phyloP scores from a whole-genome alignment of 2,797 vertebrate species.

The Esox lucius region DNA sequence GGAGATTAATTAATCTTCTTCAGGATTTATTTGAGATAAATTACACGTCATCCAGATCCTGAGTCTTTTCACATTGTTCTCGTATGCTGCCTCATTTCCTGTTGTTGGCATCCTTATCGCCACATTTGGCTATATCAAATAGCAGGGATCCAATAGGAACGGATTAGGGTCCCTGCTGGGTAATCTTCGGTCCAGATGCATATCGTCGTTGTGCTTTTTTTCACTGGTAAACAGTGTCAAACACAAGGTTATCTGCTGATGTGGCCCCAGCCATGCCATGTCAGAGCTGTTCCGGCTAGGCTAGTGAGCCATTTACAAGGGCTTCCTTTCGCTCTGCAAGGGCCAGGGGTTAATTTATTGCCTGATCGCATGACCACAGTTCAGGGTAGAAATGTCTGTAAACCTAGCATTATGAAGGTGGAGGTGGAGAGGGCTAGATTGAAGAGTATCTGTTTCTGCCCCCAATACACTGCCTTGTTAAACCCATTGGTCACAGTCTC shows the following conservation, averaged over 20 bases:
- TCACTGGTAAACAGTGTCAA: slow-evolving; percentile 49
- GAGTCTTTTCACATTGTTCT: slow-evolving; percentile 20
- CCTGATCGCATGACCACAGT: slow-evolving; percentile 67
- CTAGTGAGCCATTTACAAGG: slow-evolving; percentile 59
- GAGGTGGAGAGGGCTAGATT: slow-evolving; percentile 31
- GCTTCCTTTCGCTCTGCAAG: slow-evolving; percentile 53
- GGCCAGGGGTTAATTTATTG: slow-evolving; percentile 69
- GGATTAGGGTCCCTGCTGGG: slow-evolving; percentile 27
- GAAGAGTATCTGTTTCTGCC: slow-evolving; percentile 46
- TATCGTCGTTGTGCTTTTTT: slow-evolving; percentile 27
- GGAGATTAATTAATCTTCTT: slow-evolving; percentile 11
- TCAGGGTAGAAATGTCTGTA: slow-evolving; percentile 64
- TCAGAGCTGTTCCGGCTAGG: slow-evolving; percentile 52
- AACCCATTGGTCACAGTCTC: slow-evolving; percentile 63
- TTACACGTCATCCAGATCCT: slow-evolving; percentile 14
- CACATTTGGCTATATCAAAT: slow-evolving; percentile 22
- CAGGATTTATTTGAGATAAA: slow-evolving; percentile 26
- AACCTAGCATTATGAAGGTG: slow-evolving; percentile 61
- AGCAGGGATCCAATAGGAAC: slow-evolving; percentile 22
- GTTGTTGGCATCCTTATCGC: slow-evolving; percentile 31
- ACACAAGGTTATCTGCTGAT: slow-evolving; percentile 69
- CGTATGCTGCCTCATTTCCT: slow-evolving; percentile 38
- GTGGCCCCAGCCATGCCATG: slow-evolving; percentile 56
- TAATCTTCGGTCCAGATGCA: slow-evolving; percentile 35
- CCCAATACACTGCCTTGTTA: slow-evolving; percentile 55